Percentiles rank a stretch among this genome's conserved stretches.
These are phyloP conservation scores for Halcyon chelicuti DNA, from an alignment of 2,797 vertebrate species.

Conservation along the genomic window DNA sequence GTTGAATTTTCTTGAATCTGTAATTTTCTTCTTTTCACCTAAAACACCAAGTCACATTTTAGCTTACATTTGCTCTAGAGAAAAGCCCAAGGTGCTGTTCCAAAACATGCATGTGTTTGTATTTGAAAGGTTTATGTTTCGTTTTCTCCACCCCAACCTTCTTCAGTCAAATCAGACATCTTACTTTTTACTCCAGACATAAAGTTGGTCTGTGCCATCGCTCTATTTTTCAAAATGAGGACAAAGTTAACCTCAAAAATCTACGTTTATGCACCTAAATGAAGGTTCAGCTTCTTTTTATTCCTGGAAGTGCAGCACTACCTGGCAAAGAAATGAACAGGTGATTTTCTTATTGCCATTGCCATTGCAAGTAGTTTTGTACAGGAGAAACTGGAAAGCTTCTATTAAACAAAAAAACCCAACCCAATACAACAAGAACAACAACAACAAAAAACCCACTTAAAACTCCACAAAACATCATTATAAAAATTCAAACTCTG, in stretches of 20 bases:
- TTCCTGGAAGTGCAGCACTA: neutral
- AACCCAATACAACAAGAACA: too few relatives aligned
- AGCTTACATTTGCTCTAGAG: neutral
- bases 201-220: neutral
- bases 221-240: neutral
- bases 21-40: neutral
- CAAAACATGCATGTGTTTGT: neutral
- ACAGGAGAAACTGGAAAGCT: neutral
- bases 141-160: neutral
- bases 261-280: neutral
- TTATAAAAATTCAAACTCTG: neutral
- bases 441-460: rapidly evolving
- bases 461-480: neutral
- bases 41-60: neutral
- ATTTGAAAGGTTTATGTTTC: neutral
- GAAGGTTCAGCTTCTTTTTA: neutral
- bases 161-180: neutral
- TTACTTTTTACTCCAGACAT: neutral
- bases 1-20: neutral
- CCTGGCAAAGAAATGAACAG: neutral
- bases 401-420: neutral
- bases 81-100: neutral
- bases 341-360: neutral
- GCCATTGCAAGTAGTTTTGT: neutral
- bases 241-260: neutral